Percentiles rank a stretch among this genome's conserved stretches.
phyloP scores from a whole-genome alignment of 2,888 invertebrate species.

The Caenorhabditis auriculariae region DNA sequence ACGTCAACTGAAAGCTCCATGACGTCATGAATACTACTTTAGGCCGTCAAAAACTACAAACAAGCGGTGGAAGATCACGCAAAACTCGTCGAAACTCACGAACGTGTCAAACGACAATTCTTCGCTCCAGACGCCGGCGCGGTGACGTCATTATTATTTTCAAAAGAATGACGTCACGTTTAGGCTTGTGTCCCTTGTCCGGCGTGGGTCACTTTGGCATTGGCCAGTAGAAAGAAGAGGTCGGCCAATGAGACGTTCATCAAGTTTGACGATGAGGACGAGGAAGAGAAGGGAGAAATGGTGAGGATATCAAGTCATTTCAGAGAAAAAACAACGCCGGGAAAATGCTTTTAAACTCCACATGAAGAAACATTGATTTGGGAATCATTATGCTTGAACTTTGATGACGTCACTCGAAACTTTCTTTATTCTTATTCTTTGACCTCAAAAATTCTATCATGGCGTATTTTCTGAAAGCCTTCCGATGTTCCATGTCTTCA shows the following conservation, averaged over 20 bases:
- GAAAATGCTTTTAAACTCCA: no score
- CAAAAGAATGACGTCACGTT: background rate
- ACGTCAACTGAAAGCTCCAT: background rate
- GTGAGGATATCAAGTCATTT: no score
- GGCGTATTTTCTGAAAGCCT: no score
- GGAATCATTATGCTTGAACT: no score
- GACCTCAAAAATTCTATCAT: no score
- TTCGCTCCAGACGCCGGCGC: constrained; percentile 50
- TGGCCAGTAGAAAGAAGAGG: constrained; percentile 46
- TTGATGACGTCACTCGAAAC: no score
- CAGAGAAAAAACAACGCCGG: no score
- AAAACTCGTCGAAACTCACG: constrained; percentile 33
- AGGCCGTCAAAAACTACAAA: constrained; percentile 32
- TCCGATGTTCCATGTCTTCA: no score
- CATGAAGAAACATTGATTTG: no score
- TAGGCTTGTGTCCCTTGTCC: constrained; percentile 56
- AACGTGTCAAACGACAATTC: constrained; percentile 53
- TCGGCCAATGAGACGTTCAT: constrained; percentile 8
- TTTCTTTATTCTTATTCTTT: no score
- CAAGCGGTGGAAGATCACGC: constrained; percentile 28
- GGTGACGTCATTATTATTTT: constrained; percentile 2
- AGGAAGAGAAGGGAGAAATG: background rate
- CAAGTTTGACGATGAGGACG: background rate
- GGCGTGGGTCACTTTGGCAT: constrained; percentile 56
- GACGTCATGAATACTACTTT: background rate